Evolutionary conservation across 2,113 vertebrate species (phyloP), one percentile per base, ranked within the genome.

Genomic region (Malurus alboscapulatus): DNA sequence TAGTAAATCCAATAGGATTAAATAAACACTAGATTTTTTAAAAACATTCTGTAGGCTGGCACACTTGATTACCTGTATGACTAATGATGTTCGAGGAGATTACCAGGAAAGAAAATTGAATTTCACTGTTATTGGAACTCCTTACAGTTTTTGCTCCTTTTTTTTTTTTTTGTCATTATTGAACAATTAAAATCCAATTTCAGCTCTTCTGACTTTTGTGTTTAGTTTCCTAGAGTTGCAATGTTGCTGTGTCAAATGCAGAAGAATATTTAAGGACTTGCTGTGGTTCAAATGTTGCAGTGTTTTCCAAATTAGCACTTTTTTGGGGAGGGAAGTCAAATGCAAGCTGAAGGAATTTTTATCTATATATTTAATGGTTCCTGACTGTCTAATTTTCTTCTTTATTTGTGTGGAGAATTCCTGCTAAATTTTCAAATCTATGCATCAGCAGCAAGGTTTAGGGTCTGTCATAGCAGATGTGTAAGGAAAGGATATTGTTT

Each of bases 401-500:
- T 73, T 82, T 72, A 38, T 71, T 92, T 86, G 13, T 71, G 8
- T 55, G 22, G 10, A 71, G 48, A 75, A 53, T 7, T 59, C 27
- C 47, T 81, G n/a, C 48, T 68, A 10, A 1, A 0, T 93, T 90
- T 90, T 89, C 36, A 65, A 38, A 30, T 87, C 72, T 73, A 1
- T 5, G 1, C 26, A 51, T 63, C 51, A 74, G n/a, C 72, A 93
- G 44, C 75, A 77, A 63, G 79, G n/a, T 88, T 73, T 84, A 74
- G 55, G 51, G 30, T 78, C 57, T 86, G 59, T 91, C 61, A 18
- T 12, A 81, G 68, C 32, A 88, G 55, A 21, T 84, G 34, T 42
- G 36, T 86, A 66, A 84, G 65, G 80, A 67, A 88, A 59, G 75
- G 67, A 32, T 92, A 82, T 61, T 73, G 13, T 93, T 95, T 92